Evolutionary conservation across 2,113 vertebrate genomes (phyloP).

Genomic region (Microcebus griseorufus): DNA sequence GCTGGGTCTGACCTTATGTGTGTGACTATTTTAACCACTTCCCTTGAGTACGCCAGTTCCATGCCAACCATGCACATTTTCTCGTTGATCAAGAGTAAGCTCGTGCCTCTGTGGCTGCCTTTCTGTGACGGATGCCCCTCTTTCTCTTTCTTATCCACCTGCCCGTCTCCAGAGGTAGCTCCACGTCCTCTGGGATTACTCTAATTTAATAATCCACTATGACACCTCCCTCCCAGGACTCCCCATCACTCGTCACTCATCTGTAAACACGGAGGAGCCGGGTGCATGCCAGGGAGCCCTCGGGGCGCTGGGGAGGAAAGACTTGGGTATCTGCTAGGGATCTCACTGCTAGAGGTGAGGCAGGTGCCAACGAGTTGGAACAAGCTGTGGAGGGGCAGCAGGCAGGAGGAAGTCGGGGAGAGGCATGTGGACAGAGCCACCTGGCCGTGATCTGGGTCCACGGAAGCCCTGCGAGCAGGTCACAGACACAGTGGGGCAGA

Average conservation of each 20-base stretch:
- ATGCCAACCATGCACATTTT: rapidly evolving
- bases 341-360: rapidly evolving
- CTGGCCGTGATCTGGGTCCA: rapidly evolving
- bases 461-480: rapidly evolving
- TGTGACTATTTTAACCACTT: rapidly evolving
- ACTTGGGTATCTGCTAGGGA: rapidly evolving
- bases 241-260: background rate
- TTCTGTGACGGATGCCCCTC: too few species aligned
- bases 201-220: rapidly evolving
- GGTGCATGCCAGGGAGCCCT: rapidly evolving
- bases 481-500: background rate
- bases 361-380: rapidly evolving
- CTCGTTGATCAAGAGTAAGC: rapidly evolving
- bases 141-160: rapidly evolving
- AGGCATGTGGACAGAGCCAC: rapidly evolving
- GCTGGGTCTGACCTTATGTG: rapidly evolving
- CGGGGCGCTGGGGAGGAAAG: rapidly evolving
- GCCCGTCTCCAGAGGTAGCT: rapidly evolving
- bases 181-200: rapidly evolving
- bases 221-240: background rate
- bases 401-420: background rate
- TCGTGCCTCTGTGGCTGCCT: rapidly evolving
- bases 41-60: rapidly evolving
- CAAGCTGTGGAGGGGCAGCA: rapidly evolving
- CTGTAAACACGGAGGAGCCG: too few species aligned